Conservation (phyloP, 2,113 vertebrate genomes). For the Cyprinodon tularosa region DNA sequence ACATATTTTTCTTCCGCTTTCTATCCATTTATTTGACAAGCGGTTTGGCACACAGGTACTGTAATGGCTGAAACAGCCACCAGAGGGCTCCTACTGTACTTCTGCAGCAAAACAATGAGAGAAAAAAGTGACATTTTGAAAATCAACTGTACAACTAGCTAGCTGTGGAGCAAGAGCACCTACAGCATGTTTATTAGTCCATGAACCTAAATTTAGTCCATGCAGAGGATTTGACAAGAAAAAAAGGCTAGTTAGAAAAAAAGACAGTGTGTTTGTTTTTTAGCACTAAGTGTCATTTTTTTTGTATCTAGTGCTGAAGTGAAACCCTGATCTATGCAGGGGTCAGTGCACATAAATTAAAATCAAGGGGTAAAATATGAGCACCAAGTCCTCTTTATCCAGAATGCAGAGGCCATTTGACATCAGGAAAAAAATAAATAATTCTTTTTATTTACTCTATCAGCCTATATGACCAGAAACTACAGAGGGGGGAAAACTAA, state of each 20-base stretch:
- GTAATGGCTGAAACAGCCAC: constrained; percentile 57
- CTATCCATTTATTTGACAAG: not conserved
- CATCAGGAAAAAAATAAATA: too few species aligned
- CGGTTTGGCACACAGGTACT: not conserved
- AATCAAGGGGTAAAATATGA: not conserved
- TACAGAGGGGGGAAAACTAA: not conserved
- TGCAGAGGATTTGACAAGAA: constrained; percentile 39
- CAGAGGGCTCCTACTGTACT: constrained; percentile 45
- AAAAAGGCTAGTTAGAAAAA: constrained; percentile 14
- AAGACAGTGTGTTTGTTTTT: constrained; percentile 27
- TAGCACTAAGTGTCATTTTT: constrained; percentile 32
- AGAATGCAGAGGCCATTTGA: not conserved
- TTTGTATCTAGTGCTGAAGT: constrained; percentile 1
- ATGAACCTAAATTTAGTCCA: constrained; percentile 58
- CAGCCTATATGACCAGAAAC: not conserved
- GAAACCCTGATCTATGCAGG: constrained; percentile 6
- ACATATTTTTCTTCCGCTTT: not conserved
- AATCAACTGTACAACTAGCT: constrained; percentile 5
- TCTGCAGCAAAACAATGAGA: constrained; percentile 44
- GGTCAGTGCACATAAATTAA: not conserved
- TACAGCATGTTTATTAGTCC: constrained; percentile 27
- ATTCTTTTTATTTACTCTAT: not conserved
- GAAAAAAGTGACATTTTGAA: constrained; percentile 20
- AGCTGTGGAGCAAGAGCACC: constrained; percentile 18
- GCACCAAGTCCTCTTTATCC: not conserved